These are phyloP conservation scores for Cyphomyrus plagiostoma DNA, from an alignment of 2,113 vertebrate species.

Conservation along the genomic window DNA sequence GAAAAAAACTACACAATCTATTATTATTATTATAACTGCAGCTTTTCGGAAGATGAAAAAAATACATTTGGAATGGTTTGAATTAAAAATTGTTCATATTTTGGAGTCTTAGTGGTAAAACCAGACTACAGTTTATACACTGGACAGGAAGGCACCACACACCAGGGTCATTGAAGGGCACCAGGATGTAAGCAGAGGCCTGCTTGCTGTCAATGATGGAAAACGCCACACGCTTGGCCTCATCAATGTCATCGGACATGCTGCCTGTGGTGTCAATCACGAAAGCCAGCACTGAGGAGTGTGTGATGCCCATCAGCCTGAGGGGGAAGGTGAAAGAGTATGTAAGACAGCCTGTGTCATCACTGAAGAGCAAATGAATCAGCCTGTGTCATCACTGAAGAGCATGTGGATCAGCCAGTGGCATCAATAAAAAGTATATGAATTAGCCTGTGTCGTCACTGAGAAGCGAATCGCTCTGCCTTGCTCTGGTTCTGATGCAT, in stretches of 20 bases:
- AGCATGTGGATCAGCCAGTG: too few species aligned
- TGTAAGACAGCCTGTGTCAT: too few species aligned
- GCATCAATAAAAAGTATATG: fast-evolving
- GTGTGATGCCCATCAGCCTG: too few species aligned
- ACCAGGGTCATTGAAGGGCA: too few species aligned
- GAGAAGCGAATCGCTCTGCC: too few species aligned
- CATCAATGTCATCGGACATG: conserved; percentile 46
- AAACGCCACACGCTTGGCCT: conserved; percentile 40
- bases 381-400: too few species aligned
- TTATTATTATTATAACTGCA: background rate
- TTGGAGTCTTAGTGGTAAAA: background rate
- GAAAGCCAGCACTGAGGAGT: conserved; percentile 2
- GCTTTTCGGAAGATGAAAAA: background rate
- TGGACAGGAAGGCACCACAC: too few species aligned
- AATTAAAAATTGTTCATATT: background rate
- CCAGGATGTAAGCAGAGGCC: conserved; percentile 51
- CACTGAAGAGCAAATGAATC: too few species aligned
- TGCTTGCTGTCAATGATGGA: conserved; percentile 47
- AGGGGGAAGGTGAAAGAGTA: too few species aligned
- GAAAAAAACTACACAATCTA: background rate
- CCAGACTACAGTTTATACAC: background rate
- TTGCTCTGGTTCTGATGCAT: background rate
- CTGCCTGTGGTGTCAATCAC: conserved; percentile 59
- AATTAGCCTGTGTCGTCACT: background rate
- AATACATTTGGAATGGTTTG: background rate